Evolutionary conservation across 2,113 vertebrate species (phyloP).

Genomic region (Petromus typicus): DNA sequence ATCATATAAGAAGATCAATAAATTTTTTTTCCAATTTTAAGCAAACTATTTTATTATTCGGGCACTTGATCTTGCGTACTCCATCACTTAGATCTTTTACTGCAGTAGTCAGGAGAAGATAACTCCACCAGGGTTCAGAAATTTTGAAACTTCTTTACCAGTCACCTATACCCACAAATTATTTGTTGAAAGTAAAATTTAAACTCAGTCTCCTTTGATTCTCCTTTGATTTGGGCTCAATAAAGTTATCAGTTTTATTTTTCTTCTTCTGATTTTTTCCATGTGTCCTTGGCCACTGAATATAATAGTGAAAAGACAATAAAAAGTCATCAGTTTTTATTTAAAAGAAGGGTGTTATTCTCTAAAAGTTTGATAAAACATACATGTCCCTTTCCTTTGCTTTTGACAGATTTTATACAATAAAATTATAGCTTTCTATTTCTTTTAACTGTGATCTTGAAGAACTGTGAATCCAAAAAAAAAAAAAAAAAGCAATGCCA

Average conservation of each 20-base stretch:
- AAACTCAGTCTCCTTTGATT: slow-evolving; percentile 2
- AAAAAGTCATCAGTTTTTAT: neutral
- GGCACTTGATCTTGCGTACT: neutral
- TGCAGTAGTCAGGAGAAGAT: neutral
- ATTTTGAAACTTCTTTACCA: slow-evolving; percentile 30
- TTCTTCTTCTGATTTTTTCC: neutral
- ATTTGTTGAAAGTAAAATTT: neutral
- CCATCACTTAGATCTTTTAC: slow-evolving; percentile 29
- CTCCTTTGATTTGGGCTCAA: neutral
- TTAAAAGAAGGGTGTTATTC: neutral
- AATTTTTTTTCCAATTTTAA: neutral
- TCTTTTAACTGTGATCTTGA: slow-evolving; percentile 25
- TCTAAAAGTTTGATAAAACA: neutral
- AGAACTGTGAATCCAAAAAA: neutral
- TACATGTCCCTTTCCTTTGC: neutral
- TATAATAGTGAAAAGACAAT: neutral
- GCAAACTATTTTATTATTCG: neutral
- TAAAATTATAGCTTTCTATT: slow-evolving; percentile 18
- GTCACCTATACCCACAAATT: neutral
- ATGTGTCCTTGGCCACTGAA: neutral
- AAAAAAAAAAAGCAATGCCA: neutral
- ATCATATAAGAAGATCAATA: neutral
- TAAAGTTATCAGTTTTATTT: neutral
- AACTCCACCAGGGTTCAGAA: neutral
- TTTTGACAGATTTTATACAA: neutral